Percentiles rank a stretch among this genome's conserved stretches.
Conservation (phyloP, 2,888 invertebrate species). For the Anarsia innoxiella region DNA sequence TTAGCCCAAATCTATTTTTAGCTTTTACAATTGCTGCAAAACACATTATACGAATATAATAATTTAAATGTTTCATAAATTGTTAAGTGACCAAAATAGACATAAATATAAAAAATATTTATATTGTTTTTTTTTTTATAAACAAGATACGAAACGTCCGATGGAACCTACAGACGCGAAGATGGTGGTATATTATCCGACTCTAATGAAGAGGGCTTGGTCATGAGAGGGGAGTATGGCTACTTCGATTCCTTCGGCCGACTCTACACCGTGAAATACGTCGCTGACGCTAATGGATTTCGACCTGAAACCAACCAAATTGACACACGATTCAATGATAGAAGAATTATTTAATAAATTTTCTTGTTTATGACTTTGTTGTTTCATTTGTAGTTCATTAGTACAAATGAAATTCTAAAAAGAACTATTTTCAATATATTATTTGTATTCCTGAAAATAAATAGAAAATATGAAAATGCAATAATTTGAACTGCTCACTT, state of each 20-base stretch:
- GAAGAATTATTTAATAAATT: too few species aligned
- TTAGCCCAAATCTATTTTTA: too few species aligned
- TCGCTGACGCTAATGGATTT: constrained; percentile 77
- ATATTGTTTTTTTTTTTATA: constrained; percentile 2
- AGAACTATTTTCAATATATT: too few species aligned
- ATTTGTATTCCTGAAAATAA: too few species aligned
- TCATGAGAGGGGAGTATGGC: constrained; percentile 65
- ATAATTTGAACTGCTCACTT: too few species aligned
- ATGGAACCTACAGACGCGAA: constrained; percentile 69
- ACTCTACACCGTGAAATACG: constrained; percentile 54
- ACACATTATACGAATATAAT: too few species aligned
- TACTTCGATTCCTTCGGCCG: constrained; percentile 70
- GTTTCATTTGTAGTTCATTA: too few species aligned
- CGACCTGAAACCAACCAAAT: constrained; percentile 36
- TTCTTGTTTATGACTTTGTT: too few species aligned
- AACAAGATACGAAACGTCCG: constrained; percentile 65
- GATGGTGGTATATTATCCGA: constrained; percentile 46
- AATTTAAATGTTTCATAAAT: too few species aligned
- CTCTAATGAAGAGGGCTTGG: constrained; percentile 29
- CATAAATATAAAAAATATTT: background rate
- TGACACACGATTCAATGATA: constrained; percentile 54
- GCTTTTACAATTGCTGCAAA: too few species aligned
- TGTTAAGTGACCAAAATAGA: too few species aligned
- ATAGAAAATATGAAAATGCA: constrained; percentile 8
- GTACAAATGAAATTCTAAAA: too few species aligned